phyloP scores from a whole-genome alignment of 1,140 invertebrate genomes.

The Helicoverpa zea region DNA sequence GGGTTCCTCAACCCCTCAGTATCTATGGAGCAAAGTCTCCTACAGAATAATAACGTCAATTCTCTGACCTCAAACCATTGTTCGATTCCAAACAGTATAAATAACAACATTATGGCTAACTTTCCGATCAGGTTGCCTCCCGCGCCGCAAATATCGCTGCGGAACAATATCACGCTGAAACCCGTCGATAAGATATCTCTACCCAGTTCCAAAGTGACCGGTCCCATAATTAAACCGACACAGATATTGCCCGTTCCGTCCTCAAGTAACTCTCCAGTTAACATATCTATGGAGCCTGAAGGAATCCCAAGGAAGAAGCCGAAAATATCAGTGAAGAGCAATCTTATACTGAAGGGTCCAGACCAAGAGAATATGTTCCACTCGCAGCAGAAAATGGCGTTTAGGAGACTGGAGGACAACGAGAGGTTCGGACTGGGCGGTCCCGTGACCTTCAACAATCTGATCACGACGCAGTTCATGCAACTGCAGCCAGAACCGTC shows the following conservation, averaged over 20 bases:
- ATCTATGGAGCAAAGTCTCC: conserved; percentile 73
- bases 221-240: conserved; percentile 80
- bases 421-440: conserved; percentile 75
- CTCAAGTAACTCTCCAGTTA: conserved; percentile 77
- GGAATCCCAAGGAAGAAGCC: conserved; percentile 82
- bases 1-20: conserved; percentile 71
- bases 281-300: conserved; percentile 69
- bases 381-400: conserved; percentile 83
- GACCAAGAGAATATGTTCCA: conserved; percentile 84
- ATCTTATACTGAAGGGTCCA: conserved; percentile 84
- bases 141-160: conserved; percentile 66
- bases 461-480: conserved; percentile 82
- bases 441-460: conserved; percentile 81
- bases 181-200: conserved; percentile 77
- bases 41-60: conserved; percentile 72
- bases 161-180: conserved; percentile 77
- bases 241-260: conserved; percentile 80
- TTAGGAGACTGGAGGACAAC: conserved; percentile 78
- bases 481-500: conserved; percentile 75
- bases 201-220: conserved; percentile 74
- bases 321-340: conserved; percentile 86
- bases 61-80: conserved; percentile 69
- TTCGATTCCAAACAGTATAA: conserved; percentile 66
- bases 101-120: conserved; percentile 80
- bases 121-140: conserved; percentile 79